phyloP scores from a whole-genome alignment of 2,113 vertebrate species.

The Pogonocichla stellata region DNA sequence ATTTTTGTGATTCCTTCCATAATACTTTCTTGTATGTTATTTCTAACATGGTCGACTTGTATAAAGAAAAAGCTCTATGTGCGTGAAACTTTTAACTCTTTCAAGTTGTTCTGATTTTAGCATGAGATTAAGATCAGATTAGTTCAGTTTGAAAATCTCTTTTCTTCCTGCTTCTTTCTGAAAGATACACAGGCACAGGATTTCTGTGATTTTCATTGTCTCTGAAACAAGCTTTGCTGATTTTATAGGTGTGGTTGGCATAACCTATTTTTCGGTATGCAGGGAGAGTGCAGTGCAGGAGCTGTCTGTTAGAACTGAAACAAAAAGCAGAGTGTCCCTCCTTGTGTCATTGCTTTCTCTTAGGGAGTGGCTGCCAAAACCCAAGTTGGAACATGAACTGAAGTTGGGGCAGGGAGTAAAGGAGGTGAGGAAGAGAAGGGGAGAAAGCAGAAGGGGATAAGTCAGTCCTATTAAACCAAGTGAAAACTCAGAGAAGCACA shows the following conservation, averaged over 20 bases:
- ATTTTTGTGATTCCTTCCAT: neutral
- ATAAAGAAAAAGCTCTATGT: neutral
- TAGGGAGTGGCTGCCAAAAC: neutral
- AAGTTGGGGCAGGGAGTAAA: neutral
- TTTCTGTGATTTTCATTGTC: neutral
- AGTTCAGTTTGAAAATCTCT: neutral
- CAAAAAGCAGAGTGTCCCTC: neutral
- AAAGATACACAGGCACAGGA: neutral
- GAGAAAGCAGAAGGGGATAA: neutral
- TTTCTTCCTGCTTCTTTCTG: neutral
- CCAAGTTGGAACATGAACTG: neutral
- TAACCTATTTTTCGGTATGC: neutral
- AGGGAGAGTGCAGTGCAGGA: neutral
- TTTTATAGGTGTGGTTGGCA: neutral
- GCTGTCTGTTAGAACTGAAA: neutral
- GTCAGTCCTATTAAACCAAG: neutral
- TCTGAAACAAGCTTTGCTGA: neutral
- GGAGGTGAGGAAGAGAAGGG: neutral
- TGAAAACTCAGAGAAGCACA: neutral
- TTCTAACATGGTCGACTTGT: neutral
- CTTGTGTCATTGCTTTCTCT: neutral
- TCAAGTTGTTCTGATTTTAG: neutral
- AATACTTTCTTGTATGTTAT: neutral
- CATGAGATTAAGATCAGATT: neutral
- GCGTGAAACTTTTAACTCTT: neutral